Base-by-base conservation (phyloP, 2,113 vertebrate species). In the Dromiciops gliroides region DNA sequence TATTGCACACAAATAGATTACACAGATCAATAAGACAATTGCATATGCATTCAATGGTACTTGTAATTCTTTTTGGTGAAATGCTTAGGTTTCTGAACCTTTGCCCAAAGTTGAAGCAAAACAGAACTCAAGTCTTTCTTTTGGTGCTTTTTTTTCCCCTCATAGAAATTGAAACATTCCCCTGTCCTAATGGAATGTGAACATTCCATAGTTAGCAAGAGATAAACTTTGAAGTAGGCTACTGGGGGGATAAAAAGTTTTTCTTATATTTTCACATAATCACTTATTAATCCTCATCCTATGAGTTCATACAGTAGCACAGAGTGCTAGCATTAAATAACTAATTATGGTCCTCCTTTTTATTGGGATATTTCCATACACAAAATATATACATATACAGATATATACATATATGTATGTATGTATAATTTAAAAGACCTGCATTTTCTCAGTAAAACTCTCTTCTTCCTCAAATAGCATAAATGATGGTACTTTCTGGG, bases 241-340 rank as follows among this genome's bases (percentile, higher is more conserved):
- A 95, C 95, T 31, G 47, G 92, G 93, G 48, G 90, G 51, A 92
- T 93, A 92, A 96, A 95, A 97, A 94, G 53, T 93, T 97, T 95
- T 96, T 97, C 95, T 95, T 94, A 88, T 94, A 83, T 97, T 94
- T 94, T 94, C 95, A 90, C 95, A 89, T 60, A 90, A 90, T 97
- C 3, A 0, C 47, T 97, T 96, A 97, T 96, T 95, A 95, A 97
- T 75, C 95, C 96, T 89, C 93, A 95, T 96, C 96, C 95, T 95
- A 60, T 92, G 96, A 97, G 93, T 88, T 97, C 94, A 95, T 89
- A 24, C 91, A 94, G 93, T 92, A 89, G 89, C 91, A 60, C 31
- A 89, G 14, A 91, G 50, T 95, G n/a, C 92, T 88, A 92, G 94
- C 31, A 14, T 28, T 37, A 52, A 90, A 94, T 5, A 94, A 50